Evolutionary conservation across 2,113 vertebrate genomes (phyloP), one percentile per base, ranked within the genome.

Genomic region (Gobiocypris rarus): DNA sequence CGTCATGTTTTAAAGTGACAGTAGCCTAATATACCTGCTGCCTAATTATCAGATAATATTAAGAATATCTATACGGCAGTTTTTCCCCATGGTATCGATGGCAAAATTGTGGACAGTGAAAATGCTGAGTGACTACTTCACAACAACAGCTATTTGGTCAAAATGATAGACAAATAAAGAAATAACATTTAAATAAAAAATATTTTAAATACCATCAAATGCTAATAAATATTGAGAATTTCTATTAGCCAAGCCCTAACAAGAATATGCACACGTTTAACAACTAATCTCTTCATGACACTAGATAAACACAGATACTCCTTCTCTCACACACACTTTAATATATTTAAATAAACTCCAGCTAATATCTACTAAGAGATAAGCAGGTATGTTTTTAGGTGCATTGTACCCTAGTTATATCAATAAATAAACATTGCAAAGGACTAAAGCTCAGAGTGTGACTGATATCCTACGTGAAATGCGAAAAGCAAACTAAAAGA

Each of bases 401-500:
- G 28, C 26, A 24, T 11, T 70, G 22, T n/a, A 38, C 15, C 43
- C 61, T 34, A 69, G 17, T 70, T 34, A 28, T 13, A 69, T 54
- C 28, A 69, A n/a, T 65, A 65, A 10, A 54, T 24, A 69, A 81
- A 69, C 63, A 34, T 24, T 69, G 24, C 9, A 34, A 14, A n/a
- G 79, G 41, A 50, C 58, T 69, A 69, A 81, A 81, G 63, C 63
- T 81, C 63, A 81, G 19, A 4, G 5, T 5, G 43, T 38, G 7
- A 81, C 22, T 10, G 45, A 38, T 41, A 38, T 70, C 26, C 31
- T 54, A 17, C 10, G 17, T 54, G 24, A 31, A 26, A 45, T 19
- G n/a, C 19, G 24, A 67, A 81, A 34, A 24, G 26, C 63, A 69
- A 81, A 81, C 79, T 24, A 63, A 69, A 52, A 17, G 9, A 70